These are phyloP conservation scores for Chloropsis hardwickii DNA, from an alignment of 2,113 vertebrate species.

Conservation along the genomic window DNA sequence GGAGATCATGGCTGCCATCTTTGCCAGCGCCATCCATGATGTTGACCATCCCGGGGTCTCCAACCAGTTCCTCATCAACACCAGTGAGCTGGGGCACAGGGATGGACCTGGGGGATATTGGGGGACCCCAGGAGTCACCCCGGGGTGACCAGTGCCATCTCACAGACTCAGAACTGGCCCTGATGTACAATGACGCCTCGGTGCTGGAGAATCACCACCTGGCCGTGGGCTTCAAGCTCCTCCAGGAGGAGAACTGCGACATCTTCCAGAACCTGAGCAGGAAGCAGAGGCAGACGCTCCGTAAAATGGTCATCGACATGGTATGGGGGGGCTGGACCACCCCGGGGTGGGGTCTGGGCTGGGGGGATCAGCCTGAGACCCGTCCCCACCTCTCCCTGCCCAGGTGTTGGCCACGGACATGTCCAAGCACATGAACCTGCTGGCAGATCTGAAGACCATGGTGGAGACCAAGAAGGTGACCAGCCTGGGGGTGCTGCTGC, in stretches of 20 bases:
- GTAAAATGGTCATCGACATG: slow-evolving; percentile 92
- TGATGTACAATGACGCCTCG: slow-evolving; percentile 91
- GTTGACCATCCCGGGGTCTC: slow-evolving; percentile 92
- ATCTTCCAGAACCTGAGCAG: slow-evolving; percentile 89
- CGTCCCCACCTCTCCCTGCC: fast-evolving
- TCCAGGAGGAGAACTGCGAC: slow-evolving; percentile 90
- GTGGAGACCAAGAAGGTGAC: slow-evolving; percentile 97
- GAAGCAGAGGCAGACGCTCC: slow-evolving; percentile 84
- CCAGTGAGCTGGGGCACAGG: slow-evolving; percentile 76
- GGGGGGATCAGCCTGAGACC: background rate
- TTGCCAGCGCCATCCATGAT: slow-evolving; percentile 89
- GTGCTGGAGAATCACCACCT: slow-evolving; percentile 93
- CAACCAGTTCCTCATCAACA: slow-evolving; percentile 95
- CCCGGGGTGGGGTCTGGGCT: background rate
- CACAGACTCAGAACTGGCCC: slow-evolving; percentile 87
- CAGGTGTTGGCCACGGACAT: slow-evolving; percentile 94
- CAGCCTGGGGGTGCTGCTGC: slow-evolving; percentile 85
- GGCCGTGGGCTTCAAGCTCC: slow-evolving; percentile 90
- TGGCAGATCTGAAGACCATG: slow-evolving; percentile 94
- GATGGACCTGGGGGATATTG: fast-evolving
- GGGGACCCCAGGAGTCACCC: background rate
- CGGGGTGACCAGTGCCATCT: background rate
- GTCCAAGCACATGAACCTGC: slow-evolving; percentile 94
- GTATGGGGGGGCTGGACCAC: slow-evolving; percentile 32
- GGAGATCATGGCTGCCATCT: slow-evolving; percentile 89